phyloP scores from a whole-genome alignment of 2,797 vertebrate genomes.

The Neomorphus geoffroyi region DNA sequence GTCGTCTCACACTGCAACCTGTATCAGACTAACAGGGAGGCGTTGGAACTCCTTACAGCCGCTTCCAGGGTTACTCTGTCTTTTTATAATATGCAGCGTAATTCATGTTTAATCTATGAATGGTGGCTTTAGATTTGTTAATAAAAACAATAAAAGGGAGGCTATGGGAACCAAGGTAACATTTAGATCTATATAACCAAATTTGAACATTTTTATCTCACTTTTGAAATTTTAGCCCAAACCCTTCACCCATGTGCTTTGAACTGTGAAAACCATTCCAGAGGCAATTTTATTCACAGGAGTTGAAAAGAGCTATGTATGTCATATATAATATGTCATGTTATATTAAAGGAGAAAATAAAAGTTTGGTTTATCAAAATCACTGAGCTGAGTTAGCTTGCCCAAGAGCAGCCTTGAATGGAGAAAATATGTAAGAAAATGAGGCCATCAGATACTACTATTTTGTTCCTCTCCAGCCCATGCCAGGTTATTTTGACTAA shows the following conservation, averaged over 20 bases:
- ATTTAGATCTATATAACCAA: background rate
- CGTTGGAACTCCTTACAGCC: background rate
- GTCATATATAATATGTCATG: background rate
- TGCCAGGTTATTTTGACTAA: slow-evolving; percentile 14
- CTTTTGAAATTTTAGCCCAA: background rate
- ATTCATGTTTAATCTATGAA: background rate
- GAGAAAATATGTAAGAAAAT: background rate
- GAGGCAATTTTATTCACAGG: background rate
- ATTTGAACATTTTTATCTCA: background rate
- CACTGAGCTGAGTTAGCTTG: background rate
- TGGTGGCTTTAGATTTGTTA: background rate
- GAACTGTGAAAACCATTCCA: background rate
- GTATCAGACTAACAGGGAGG: background rate
- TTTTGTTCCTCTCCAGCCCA: background rate
- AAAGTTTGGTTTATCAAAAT: background rate
- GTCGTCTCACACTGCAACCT: background rate
- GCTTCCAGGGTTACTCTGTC: background rate
- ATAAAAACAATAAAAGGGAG: background rate
- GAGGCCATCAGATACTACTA: background rate
- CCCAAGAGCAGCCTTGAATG: background rate
- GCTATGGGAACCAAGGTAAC: background rate
- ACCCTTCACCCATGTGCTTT: background rate
- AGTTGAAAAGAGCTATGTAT: background rate
- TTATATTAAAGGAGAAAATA: background rate
- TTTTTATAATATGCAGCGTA: background rate